Evolutionary conservation across 2,888 invertebrate genomes (phyloP), one percentile per base, ranked within the genome.

Genomic region (Athalia rosae): DNA sequence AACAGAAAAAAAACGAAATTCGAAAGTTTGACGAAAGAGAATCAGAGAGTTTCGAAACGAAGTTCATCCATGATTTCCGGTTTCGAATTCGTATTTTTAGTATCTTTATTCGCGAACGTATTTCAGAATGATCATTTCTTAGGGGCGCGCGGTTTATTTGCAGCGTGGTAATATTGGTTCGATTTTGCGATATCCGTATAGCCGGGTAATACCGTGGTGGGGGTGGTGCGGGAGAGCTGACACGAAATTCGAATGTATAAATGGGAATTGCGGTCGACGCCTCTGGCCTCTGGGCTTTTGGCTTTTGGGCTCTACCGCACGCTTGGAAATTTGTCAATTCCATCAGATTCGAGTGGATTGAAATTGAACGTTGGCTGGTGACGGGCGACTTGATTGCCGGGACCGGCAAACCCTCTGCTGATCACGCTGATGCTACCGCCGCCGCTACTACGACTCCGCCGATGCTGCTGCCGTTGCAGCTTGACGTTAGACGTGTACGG

Each of bases 321-420:
- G 47, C 6, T 7, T 56, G 71, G 56, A 58, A 56, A 71, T 71
- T 71, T 56, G 71, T 71, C 71, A 58, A 71, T 71, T 71, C 58
- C 71, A 45, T 45, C 71, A 58, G 71, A 71, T 71, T 71, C 56
- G 45, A 45, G 58, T 56, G 43, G 71, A 71, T 71, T 45, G 71
- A 71, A 71, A 71, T 71, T 56, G 71, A 45, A 45, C 71, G 58
- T 45, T 9, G 71, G 71, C 56, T 45, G 71, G 58, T 71, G 71
- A 71, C 71, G 71, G 56, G 71, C 45, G 56, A 56, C 71, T 71
- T 71, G 71, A 71, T 71, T 71, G 45, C 71, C 1, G 43, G 56
- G 28, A 9, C n/a, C 28, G 28, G 28, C 28, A 28, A 28, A n/a
- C n/a, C 28, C 28, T 28, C 28, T 28, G 28, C 28, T 28, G 28